Conservation (phyloP, 2,113 vertebrate species). For the Romanogobio albipinnatus region DNA sequence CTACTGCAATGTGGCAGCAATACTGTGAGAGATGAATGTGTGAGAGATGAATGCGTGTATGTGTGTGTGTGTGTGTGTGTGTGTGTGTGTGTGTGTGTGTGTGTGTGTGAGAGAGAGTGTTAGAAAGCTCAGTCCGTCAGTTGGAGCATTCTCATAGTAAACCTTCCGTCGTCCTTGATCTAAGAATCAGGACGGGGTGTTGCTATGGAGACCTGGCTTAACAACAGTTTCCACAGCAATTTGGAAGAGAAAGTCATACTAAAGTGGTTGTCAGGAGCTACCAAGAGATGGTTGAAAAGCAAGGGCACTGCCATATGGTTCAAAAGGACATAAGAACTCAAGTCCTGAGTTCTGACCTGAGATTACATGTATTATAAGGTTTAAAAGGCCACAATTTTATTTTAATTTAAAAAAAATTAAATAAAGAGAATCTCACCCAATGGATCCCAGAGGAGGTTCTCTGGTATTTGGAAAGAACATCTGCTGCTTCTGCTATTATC, state of each 20-base stretch:
- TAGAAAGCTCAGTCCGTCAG: constrained; percentile 40
- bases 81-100: constrained; percentile 13
- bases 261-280: constrained; percentile 71
- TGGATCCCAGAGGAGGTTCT: constrained; percentile 2
- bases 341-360: not conserved
- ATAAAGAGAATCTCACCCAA: not conserved
- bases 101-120: constrained; percentile 20
- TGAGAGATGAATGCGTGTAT: constrained; percentile 7
- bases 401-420: not conserved
- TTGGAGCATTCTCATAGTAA: constrained; percentile 58
- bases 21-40: constrained; percentile 33
- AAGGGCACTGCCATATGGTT: constrained; percentile 38
- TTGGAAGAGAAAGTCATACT: constrained; percentile 60
- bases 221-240: constrained; percentile 66
- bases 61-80: constrained; percentile 20
- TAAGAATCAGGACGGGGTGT: constrained; percentile 71
- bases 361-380: not conserved
- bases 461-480: constrained; percentile 33
- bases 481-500: constrained; percentile 34
- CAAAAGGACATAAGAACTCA: not conserved
- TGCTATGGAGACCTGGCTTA: constrained; percentile 67
- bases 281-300: constrained; percentile 40
- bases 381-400: not conserved
- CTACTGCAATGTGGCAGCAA: constrained; percentile 12
- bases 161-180: constrained; percentile 71